Evolutionary conservation across 2,113 vertebrate species (phyloP), one percentile per base, ranked within the genome.

Genomic region (Opisthocomus hoazin): DNA sequence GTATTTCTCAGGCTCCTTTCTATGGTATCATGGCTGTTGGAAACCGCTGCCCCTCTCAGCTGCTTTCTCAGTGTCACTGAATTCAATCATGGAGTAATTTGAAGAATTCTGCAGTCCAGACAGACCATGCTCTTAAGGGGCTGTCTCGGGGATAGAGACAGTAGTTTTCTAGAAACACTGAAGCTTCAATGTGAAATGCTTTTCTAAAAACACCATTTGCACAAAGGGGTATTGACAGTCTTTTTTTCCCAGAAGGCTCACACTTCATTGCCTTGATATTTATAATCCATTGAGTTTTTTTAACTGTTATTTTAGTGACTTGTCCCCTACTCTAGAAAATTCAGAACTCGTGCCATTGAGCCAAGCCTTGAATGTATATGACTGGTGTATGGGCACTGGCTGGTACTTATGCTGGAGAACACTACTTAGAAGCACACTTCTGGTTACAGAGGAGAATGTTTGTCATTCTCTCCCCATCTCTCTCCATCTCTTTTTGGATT

Each of bases 1-100:
- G 87, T 97, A 97, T 97, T 98, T 97, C 96, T 98, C 95, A 96
- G 83, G 97, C 96, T 95, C 90, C 91, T 94, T 97, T 97, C 90
- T 97, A 63, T 96, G 76, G 60, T 97, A 37, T 95, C 61, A 43
- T 80, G 92, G 95, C 87, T 97, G 90, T 95, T 95, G 94, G 96
- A 96, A 88, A 95, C 82, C 89, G 93, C 90, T 18, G 63, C 90
- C 93, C 79, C 60, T 97, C 95, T 97, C 94, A 98, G 96, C 97
- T 98, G 96, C 97, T 98, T 97, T 97, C 91, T 96, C 96, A 92
- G 90, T 94, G 94, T 97, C 96, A 87, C 93, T 97, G 87, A 94
- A 93, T 95, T 97, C 93, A 96, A 29, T 97, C 95, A 94, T 57
- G 84, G 96, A 86, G 87, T 97, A 73, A 90, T 94, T 96, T 95